Evolutionary conservation across 2,888 invertebrate species (phyloP), one percentile per base, ranked within the genome.

Genomic region (Venusia cambrica): DNA sequence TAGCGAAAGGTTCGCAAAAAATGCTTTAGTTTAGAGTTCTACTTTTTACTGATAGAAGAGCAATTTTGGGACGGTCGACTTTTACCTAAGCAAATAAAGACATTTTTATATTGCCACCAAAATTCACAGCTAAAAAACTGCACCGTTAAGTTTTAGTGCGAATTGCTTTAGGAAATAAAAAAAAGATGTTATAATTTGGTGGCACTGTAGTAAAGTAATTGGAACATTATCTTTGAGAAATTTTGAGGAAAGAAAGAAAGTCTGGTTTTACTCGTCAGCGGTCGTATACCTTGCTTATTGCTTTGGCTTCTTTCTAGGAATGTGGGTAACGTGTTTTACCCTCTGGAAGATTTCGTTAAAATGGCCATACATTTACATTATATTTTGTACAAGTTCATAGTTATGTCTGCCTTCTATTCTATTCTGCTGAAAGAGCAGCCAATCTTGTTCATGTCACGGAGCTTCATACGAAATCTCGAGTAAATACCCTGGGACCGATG

Each of bases 41-140:
- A 81, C 74, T 85, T 85, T 84, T 85, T 85, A 84, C 71, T 61
- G 63, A 76, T 75, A 63, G 44, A 68, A 56, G 74, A 57, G 72
- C 75, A 72, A 65, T 62, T 53, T 53, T 51, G 49, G 49, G 51
- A 27, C 53, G 43, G 50, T 30, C 52, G 45, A 59, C 60, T 66
- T 61, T 66, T 65, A 57, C 70, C 62, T 62, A 64, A 58, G 66
- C 69, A 77, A 79, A 77, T 76, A 75, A 73, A 78, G 78, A 80
- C 48, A 81, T 76, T 73, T 75, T 73, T 69, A 75, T 75, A 64
- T 58, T 50, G 56, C 43, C 35, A 38, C 42, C 36, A 58, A 60
- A 58, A 55, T 46, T 39, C 41, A 37, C 46, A 44, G 48, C 48
- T 44, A 55, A 60, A 56, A 62, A 58, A 62, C 24, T 34, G 38